These are phyloP conservation scores for Asteroscopus sphinx DNA, from an alignment of 2,888 invertebrate genomes.

Conservation along the genomic window DNA sequence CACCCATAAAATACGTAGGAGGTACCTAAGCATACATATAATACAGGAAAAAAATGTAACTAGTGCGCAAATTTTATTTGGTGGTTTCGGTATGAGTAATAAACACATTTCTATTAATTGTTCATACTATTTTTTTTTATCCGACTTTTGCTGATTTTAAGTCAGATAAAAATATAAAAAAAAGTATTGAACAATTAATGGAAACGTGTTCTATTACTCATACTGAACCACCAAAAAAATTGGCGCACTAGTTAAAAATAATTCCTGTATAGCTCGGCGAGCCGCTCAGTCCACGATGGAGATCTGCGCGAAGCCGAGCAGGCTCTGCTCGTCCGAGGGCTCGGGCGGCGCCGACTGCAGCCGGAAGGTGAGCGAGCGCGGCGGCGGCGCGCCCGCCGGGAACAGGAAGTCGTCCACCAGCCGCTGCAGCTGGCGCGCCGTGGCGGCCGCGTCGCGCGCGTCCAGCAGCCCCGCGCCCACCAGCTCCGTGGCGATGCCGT, in stretches of 20 bases:
- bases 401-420: constrained; percentile 92
- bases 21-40: constrained; percentile 68
- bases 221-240: no score
- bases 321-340: constrained; percentile 97
- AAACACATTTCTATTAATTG: no score
- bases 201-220: no score
- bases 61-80: no score
- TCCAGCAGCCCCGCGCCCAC: constrained; percentile 99
- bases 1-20: constrained; percentile 80
- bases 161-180: no score
- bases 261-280: constrained; percentile 23
- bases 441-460: constrained; percentile 96
- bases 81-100: no score
- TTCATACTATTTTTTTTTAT: no score
- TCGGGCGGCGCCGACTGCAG: constrained; percentile 92
- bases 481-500: constrained; percentile 98
- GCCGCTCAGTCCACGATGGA: constrained; percentile 95
- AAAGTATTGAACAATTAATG: no score
- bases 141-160: no score
- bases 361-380: constrained; percentile 96
- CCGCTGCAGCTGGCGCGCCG: constrained; percentile 97
- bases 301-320: constrained; percentile 99
- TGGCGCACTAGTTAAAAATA: no score
- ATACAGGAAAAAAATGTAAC: no score
- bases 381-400: constrained; percentile 83